Evolutionary conservation across 2,888 invertebrate genomes (phyloP), one percentile per base, ranked within the genome.

Genomic region (Mythimna impura): DNA sequence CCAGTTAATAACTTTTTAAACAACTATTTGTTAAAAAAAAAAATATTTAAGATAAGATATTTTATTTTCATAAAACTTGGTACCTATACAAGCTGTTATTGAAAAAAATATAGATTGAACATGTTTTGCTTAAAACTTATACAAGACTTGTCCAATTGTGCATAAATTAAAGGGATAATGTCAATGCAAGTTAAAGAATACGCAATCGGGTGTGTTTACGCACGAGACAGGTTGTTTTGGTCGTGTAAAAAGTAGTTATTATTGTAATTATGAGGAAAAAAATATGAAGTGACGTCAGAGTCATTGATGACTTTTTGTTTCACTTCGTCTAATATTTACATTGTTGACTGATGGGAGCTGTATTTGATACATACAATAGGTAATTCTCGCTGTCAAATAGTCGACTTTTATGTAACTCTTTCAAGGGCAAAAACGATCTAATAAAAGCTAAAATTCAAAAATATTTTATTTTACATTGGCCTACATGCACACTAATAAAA

Each of bases 221-320:
- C 61, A 78, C 62, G 67, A 61, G 9, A 68, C 61, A 40, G 30
- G 82, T 71, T 52, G 71, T 63, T 71, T 77, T 60, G 20, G 47
- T 64, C 17, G 22, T 10, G 40, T 60, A 55, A 67, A 54, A 81
- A 60, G n/a, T 52, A 34, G 40, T 22, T 57, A 20, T 55, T n/a
- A 22, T 68, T 12, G 3, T 25, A 12, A 34, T 34, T 70, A 10
- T 52, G 5, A 60, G 50, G 10, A n/a, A 77, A 66, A 25, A 66
- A 75, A 76, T 47, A 36, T 47, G 8, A 12, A 43, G 34, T 76
- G 70, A 66, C 81, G 77, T 76, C 70, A 65, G n/a, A 43, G n/a
- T n/a, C 7, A 8, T 50, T n/a, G 22, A 40, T 17, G 10, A 54
- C 6, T 20, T 73, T 73, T 58, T 79, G 14, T 25, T 62, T 43